Evolutionary conservation across 2,888 invertebrate species (phyloP).

Genomic region (Drosophila algonquin): DNA sequence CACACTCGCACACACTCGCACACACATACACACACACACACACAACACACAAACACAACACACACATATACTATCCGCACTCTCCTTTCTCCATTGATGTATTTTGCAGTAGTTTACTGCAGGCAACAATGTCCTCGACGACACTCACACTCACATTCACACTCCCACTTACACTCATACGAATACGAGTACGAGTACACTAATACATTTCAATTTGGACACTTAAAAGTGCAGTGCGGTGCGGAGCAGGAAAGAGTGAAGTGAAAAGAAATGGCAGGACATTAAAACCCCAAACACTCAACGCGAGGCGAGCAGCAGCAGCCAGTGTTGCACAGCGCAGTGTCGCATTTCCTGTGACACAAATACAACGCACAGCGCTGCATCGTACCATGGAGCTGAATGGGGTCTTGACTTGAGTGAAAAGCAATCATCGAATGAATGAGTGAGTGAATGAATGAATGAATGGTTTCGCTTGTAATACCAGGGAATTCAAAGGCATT

Average conservation of each 20-base stretch:
- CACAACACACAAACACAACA: neutral
- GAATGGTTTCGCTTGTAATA: neutral
- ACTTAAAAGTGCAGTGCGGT: slow-evolving; percentile 21
- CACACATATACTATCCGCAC: neutral
- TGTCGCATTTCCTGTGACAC: slow-evolving; percentile 17
- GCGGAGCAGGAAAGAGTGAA: neutral
- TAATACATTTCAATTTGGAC: slow-evolving; percentile 42
- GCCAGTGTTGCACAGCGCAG: slow-evolving; percentile 18
- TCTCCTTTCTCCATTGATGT: slow-evolving; percentile 26
- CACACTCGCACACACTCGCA: too few relatives aligned
- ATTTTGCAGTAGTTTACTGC: slow-evolving; percentile 39
- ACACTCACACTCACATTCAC: slow-evolving; percentile 6
- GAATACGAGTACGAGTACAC: slow-evolving; percentile 33
- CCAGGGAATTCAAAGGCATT: neutral
- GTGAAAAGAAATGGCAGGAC: slow-evolving; percentile 27
- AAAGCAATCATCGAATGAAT: neutral
- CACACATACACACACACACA: neutral
- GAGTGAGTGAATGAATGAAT: neutral
- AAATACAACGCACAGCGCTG: neutral
- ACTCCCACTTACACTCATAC: slow-evolving; percentile 10
- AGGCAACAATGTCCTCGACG: slow-evolving; percentile 58
- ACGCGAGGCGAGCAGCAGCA: neutral
- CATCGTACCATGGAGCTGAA: neutral
- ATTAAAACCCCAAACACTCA: slow-evolving; percentile 15
- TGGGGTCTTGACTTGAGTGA: neutral